These are phyloP conservation scores for Mormyrus hasselquistii DNA, from an alignment of 2,797 vertebrate species.

Conservation along the genomic window DNA sequence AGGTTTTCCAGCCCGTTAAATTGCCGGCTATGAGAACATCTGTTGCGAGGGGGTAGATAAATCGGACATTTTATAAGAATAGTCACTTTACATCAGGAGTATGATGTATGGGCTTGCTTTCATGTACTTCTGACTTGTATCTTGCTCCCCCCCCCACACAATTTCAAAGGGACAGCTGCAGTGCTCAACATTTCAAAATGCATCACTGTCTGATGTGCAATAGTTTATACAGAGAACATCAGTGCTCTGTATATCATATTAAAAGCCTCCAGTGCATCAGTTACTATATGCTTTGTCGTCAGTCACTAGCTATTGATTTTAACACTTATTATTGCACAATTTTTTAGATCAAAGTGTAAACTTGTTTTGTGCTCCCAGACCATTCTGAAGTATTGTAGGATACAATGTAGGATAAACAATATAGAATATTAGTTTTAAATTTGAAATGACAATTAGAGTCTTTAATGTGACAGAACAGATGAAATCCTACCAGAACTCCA, in stretches of 20 bases:
- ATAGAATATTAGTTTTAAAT: not conserved
- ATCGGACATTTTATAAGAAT: not conserved
- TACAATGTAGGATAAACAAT: no score
- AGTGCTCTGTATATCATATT: not conserved
- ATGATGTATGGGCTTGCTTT: not conserved
- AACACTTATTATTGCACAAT: not conserved
- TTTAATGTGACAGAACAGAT: not conserved
- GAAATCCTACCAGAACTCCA: not conserved
- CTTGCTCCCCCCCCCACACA: not conserved
- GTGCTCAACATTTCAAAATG: not conserved
- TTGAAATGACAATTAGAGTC: not conserved
- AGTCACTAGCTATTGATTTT: not conserved
- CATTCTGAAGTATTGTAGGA: not conserved
- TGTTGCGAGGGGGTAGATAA: not conserved
- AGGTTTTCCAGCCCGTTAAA: not conserved
- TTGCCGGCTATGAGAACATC: not conserved
- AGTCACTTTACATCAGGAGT: not conserved
- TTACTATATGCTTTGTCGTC: not conserved
- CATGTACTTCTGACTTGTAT: not conserved
- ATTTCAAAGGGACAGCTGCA: conserved; percentile 3
- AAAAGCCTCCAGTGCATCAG: not conserved
- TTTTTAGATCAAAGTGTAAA: conserved; percentile 1
- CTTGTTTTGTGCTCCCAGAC: not conserved
- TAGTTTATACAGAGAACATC: conserved; percentile 3
- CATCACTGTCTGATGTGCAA: not conserved